Evolutionary conservation across 2,888 invertebrate genomes (phyloP).

Genomic region (Diaperis boleti): DNA sequence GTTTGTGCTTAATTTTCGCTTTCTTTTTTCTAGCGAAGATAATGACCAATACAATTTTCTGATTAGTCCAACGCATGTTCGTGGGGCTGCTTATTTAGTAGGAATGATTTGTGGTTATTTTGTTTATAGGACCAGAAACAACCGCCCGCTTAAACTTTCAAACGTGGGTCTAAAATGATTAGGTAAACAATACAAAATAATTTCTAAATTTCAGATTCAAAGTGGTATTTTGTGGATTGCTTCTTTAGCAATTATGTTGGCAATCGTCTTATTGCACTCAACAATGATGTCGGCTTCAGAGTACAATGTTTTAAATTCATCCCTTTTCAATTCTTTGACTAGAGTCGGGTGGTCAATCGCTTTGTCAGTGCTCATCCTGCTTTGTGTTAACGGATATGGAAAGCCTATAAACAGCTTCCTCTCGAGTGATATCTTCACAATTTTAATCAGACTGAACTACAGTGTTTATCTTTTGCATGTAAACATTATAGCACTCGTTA

Average conservation of each 20-base stretch:
- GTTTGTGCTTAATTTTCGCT: too few relatives aligned
- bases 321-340: constrained; percentile 47
- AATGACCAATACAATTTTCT: constrained; percentile 24
- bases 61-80: constrained; percentile 43
- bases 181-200: background rate
- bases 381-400: constrained; percentile 46
- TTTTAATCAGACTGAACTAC: constrained; percentile 68
- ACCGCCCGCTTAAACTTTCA: constrained; percentile 6
- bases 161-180: too few relatives aligned
- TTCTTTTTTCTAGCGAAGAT: constrained; percentile 32
- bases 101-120: constrained; percentile 45
- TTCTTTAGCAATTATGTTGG: constrained; percentile 6
- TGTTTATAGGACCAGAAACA: constrained; percentile 45
- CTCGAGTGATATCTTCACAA: constrained; percentile 66
- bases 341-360: constrained; percentile 48
- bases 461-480: constrained; percentile 68
- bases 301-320: constrained; percentile 38
- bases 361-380: constrained; percentile 43
- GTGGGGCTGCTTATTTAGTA: constrained; percentile 41
- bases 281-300: background rate
- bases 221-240: constrained; percentile 1
- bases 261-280: background rate
- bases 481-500: constrained; percentile 54
- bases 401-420: constrained; percentile 67
- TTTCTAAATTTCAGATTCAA: background rate